A percentile compares a stretch with the other conserved stretches of the same genome.
These are phyloP conservation scores for Myotis planiceps DNA, from an alignment of 2,797 vertebrate species.

Conservation along the genomic window DNA sequence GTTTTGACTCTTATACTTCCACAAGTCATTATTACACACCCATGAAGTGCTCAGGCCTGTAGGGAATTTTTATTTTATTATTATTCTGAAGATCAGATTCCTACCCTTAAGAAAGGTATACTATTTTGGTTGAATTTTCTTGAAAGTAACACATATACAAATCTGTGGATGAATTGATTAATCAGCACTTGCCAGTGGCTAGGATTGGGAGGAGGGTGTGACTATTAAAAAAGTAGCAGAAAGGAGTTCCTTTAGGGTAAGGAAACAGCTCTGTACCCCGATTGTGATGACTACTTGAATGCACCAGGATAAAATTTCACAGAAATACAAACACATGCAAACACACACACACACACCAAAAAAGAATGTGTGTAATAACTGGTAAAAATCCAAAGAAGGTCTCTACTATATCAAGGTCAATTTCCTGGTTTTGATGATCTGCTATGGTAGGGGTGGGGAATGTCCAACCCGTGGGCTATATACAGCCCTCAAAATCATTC, in stretches of 20 bases:
- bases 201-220: neutral
- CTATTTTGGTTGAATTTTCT: neutral
- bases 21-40: neutral
- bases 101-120: neutral
- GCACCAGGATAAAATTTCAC: neutral
- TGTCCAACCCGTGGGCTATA: too few species aligned
- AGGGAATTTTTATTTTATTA: neutral
- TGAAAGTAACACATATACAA: neutral
- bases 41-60: neutral
- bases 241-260: neutral
- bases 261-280: neutral
- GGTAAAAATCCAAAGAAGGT: neutral
- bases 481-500: too few species aligned
- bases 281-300: neutral
- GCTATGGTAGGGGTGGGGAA: too few species aligned
- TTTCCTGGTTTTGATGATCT: neutral
- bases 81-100: neutral
- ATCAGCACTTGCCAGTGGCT: neutral
- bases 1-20: neutral
- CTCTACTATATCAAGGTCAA: neutral
- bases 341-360: neutral
- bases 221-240: neutral
- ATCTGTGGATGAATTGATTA: neutral
- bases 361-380: neutral
- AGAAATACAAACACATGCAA: neutral